Base-by-base conservation (phyloP, 1,140 invertebrate genomes). In the Pseudomyrmex dendroicus region DNA sequence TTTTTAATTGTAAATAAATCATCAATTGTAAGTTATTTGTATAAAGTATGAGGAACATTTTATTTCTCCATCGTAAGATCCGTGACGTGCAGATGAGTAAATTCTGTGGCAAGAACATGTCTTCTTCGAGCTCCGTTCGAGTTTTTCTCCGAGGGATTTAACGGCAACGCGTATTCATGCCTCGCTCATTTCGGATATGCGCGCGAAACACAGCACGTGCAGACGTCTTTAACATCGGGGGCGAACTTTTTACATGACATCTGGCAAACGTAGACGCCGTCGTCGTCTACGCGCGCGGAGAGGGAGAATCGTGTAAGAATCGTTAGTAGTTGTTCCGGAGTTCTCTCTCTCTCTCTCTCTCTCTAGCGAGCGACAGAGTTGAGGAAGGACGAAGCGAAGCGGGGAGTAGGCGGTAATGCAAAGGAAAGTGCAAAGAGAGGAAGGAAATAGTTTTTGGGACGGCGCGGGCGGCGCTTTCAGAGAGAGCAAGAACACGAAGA, bases 201-300 rank as follows among this genome's bases (percentile, higher is more conserved):
- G 56, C 44, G 76, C 9, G 44, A 70, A 76, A 62, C 67, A 62
- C 9, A 48, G 35, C 25, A 66, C 54, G 57, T 48, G 61, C 48
- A 48, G 8, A 12, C 10, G n/a, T 76, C 48, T 63, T 74, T 66
- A 61, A 52, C 64, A 25, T 57, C 50, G 17, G 17, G 54, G 17
- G 54, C 17, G 44, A 84, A 86, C 78, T 90, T 91, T 91, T 91
- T 89, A 87, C 83, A 70, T 73, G 85, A 87, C 90, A 90, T 90
- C 89, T 90, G 89, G 86, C 84, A 84, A 64, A 87, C 73, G 82
- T 13, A 57, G 80, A 67, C 56, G 46, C 46, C 63, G 25, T 22
- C n/a, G 74, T 35, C 35, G 35, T 35, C 35, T 35, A 35, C 35
- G 35, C 35, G 35, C 35, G 35, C 35, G 22, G 12, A 54, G 56